These are phyloP conservation scores for Cheilosia vernalis DNA, from an alignment of 2,888 invertebrate genomes.

Conservation along the genomic window DNA sequence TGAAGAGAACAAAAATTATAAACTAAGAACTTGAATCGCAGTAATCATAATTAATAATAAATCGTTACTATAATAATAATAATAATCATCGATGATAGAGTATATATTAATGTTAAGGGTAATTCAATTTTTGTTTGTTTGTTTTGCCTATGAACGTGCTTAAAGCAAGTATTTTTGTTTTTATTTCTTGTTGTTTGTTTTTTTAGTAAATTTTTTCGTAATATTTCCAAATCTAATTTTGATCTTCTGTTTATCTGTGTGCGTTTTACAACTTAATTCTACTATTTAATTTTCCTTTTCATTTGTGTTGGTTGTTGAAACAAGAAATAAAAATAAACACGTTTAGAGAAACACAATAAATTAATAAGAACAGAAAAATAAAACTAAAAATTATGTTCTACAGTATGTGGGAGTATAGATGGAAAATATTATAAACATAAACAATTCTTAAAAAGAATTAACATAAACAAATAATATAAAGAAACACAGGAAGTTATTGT, in stretches of 20 bases:
- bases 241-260: slow-evolving; percentile 51
- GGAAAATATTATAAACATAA: slow-evolving; percentile 57
- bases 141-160: slow-evolving; percentile 63
- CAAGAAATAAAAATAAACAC: not conserved
- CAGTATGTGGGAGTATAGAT: slow-evolving; percentile 12
- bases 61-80: slow-evolving; percentile 58
- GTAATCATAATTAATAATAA: slow-evolving; percentile 63
- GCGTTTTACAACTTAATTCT: slow-evolving; percentile 63
- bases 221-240: slow-evolving; percentile 59
- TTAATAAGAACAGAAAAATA: slow-evolving; percentile 24
- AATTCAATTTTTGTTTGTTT: slow-evolving; percentile 76
- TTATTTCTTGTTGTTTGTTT: slow-evolving; percentile 50
- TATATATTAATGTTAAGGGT: slow-evolving; percentile 66
- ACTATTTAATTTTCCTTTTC: slow-evolving; percentile 1
- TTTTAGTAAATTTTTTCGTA: slow-evolving; percentile 38
- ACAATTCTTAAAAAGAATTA: slow-evolving; percentile 72
- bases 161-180: slow-evolving; percentile 55
- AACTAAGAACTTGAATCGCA: slow-evolving; percentile 65
- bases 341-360: slow-evolving; percentile 28
- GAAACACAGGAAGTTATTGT: slow-evolving; percentile 36
- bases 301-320: not conserved
- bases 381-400: slow-evolving; percentile 44
- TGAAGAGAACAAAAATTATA: slow-evolving; percentile 58
- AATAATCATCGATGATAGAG: slow-evolving; percentile 71
- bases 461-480: slow-evolving; percentile 53